Evolutionary conservation across 2,797 vertebrate genomes (phyloP), one percentile per base, ranked within the genome.

Genomic region (Scolopax rusticola): DNA sequence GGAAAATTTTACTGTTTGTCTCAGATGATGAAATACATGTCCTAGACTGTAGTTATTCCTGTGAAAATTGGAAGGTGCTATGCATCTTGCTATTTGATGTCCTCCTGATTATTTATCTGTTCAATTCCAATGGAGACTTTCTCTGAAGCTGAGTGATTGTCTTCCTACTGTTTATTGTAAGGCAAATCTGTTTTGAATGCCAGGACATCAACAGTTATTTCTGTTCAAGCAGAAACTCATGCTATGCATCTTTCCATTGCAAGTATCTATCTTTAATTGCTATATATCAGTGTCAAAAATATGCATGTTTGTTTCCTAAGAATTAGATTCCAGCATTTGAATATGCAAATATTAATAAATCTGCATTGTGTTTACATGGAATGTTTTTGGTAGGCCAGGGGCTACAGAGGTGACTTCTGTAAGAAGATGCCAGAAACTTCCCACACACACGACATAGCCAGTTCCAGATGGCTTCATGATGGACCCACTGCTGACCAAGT

Each of bases 401-500:
- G 4, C 43, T 59, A 41, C 12, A 36, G 10, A 6, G 3, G 3
- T 40, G 27, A 18, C 7, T 85, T 88, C 47, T 89, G 17, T 59
- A 43, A 32, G 51, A 80, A 74, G 25, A 5, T 50, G 15, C 4
- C 19, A 77, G 54, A 65, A 84, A 32, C 32, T 84, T 69, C 14
- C 6, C 12, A 12, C 20, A 5, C 3, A 9, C 57, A 15, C 0
- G 0, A 30, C 5, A 28, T 3, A 38, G 27, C 4, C 77, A 56
- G 5, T 24, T 28, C 21, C 13, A 20, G 4, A 11, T 1, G 2
- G 25, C 2, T 64, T 50, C n/a, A 41, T 47, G 45, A 4, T 0
- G 0, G 59, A 71, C 6, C 25, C 0, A 0, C 15, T 0, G 0
- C 20, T 59, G 33, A 43, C 13, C 63, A 57, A 59, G 13, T 36